Evolutionary conservation across 2,888 invertebrate species (phyloP).

Genomic region (Conomelus anceps): DNA sequence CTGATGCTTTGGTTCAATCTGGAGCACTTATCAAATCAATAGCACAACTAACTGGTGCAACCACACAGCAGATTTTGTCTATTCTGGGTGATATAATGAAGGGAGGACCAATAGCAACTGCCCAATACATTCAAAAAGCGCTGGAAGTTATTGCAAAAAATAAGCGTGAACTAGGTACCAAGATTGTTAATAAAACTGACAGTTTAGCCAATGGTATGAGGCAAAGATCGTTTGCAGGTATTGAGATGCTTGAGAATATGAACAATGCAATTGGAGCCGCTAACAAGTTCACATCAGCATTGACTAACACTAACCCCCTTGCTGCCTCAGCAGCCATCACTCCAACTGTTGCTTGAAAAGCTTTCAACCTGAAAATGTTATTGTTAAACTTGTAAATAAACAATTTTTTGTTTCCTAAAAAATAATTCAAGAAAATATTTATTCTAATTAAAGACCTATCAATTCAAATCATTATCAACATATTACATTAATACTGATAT

Average conservation of each 20-base stretch:
- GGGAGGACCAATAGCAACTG: not conserved
- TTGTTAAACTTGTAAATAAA: too few species aligned
- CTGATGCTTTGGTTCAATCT: not conserved
- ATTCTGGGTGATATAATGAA: not conserved
- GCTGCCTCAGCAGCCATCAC: not conserved
- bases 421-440: too few species aligned
- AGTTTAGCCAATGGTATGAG: not conserved
- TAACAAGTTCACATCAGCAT: not conserved
- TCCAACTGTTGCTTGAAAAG: not conserved
- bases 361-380: not conserved
- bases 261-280: not conserved
- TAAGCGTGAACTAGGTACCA: not conserved
- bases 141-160: not conserved
- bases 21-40: not conserved
- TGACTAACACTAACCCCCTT: not conserved
- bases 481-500: too few species aligned
- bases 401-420: too few species aligned
- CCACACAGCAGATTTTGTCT: not conserved
- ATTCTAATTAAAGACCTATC: too few species aligned
- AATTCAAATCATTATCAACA: too few species aligned
- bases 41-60: not conserved
- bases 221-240: not conserved
- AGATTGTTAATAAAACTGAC: not conserved
- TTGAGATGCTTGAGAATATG: not conserved
- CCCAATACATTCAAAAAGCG: not conserved